These are phyloP conservation scores for Xylota sylvarum DNA, from an alignment of 2,888 invertebrate species.

Conservation along the genomic window DNA sequence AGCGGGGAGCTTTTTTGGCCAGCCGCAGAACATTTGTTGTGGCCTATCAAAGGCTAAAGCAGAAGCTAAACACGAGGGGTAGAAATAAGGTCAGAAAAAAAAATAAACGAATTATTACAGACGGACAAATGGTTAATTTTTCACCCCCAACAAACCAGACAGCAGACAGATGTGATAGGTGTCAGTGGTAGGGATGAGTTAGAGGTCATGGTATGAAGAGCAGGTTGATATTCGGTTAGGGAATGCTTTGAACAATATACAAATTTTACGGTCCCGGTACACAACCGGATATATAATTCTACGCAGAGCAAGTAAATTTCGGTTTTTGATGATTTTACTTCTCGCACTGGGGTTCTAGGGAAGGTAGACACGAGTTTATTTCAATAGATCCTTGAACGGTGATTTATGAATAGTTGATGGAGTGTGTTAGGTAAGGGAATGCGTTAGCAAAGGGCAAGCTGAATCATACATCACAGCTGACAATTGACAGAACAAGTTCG, in stretches of 20 bases:
- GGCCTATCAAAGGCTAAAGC: slow-evolving; percentile 8
- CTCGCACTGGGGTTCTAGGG: not conserved
- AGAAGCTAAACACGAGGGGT: not conserved
- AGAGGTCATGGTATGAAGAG: not conserved
- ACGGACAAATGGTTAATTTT: slow-evolving; percentile 30
- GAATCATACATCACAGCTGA: no score
- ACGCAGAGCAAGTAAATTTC: not conserved
- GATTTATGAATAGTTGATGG: not conserved
- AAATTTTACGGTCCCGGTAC: no score
- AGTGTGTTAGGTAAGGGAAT: not conserved
- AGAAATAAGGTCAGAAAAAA: slow-evolving; percentile 1
- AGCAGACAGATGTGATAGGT: slow-evolving; percentile 10
- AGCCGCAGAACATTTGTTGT: slow-evolving; percentile 10
- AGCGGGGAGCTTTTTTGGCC: not conserved
- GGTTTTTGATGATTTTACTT: not conserved
- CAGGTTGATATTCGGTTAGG: not conserved
- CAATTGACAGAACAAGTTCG: no score
- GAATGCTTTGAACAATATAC: not conserved
- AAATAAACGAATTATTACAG: slow-evolving; percentile 52
- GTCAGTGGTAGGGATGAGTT: not conserved
- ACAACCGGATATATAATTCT: not conserved
- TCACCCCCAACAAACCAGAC: slow-evolving; percentile 12
- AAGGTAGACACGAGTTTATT: not conserved
- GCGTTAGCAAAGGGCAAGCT: not conserved
- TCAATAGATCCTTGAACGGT: not conserved